Evolutionary conservation across 2,888 invertebrate genomes (phyloP).

Genomic region (Ochlodes sylvanus): DNA sequence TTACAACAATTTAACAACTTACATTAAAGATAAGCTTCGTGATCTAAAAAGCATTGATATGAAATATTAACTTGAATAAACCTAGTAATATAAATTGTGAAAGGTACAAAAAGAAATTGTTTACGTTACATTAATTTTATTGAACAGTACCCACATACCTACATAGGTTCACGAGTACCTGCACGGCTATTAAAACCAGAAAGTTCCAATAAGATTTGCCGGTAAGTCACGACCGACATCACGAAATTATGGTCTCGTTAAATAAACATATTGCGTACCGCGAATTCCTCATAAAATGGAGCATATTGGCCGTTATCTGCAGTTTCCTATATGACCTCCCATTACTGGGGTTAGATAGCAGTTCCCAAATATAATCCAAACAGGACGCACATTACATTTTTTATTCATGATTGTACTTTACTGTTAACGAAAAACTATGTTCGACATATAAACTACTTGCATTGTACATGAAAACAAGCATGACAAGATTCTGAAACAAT

Average conservation of each 20-base stretch:
- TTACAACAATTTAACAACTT: no score
- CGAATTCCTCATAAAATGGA: conserved; percentile 74
- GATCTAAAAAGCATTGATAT: no score
- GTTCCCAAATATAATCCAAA: conserved; percentile 29
- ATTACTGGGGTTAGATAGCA: conserved; percentile 56
- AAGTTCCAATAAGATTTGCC: conserved; percentile 38
- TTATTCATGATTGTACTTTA: conserved; percentile 1
- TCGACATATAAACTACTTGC: no score
- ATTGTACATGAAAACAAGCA: no score
- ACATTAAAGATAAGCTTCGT: no score
- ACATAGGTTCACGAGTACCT: no score
- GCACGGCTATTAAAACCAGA: conserved; percentile 1
- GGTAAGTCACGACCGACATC: conserved; percentile 54
- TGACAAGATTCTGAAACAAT: no score
- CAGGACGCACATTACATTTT: not conserved
- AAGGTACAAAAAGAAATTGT: no score
- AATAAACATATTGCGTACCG: conserved; percentile 72
- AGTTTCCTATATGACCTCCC: conserved; percentile 58
- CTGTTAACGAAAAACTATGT: not conserved
- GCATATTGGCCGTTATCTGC: conserved; percentile 62
- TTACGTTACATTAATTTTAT: no score
- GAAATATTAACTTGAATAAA: no score
- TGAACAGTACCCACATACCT: no score
- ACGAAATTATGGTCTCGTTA: conserved; percentile 64
- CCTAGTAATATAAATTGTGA: no score